Conservation (phyloP, 2,113 vertebrate species). For the Gallinago media region DNA sequence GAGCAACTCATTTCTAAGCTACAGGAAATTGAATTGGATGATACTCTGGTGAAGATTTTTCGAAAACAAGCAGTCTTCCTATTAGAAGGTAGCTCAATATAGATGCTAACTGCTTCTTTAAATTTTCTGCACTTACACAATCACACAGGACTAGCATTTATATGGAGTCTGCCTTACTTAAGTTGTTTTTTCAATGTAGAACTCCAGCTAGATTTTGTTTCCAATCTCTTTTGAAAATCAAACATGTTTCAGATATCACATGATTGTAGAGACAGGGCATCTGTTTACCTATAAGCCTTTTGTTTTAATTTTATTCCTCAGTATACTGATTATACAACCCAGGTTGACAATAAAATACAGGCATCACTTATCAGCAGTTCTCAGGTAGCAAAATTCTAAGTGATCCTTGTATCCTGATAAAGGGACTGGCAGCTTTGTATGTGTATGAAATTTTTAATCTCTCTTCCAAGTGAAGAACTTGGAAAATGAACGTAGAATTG, state of each 20-base stretch:
- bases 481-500: not conserved
- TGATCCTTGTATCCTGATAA: not conserved
- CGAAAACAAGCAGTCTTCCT: slow-evolving; percentile 91
- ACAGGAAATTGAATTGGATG: slow-evolving; percentile 88
- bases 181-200: not conserved
- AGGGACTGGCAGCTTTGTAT: not conserved
- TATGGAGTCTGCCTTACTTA: not conserved
- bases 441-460: not conserved
- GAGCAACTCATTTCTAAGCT: slow-evolving; percentile 91
- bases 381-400: not conserved
- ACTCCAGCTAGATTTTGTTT: not conserved
- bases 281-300: not conserved
- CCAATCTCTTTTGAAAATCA: not conserved
- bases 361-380: not conserved
- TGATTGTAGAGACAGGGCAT: not conserved
- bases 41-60: slow-evolving; percentile 90
- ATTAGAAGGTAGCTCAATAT: slow-evolving; percentile 85
- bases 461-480: not conserved
- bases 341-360: not conserved
- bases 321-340: not conserved
- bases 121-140: not conserved
- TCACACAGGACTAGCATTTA: not conserved
- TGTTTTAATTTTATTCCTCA: not conserved
- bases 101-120: not conserved
- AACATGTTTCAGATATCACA: not conserved